These are phyloP conservation scores for Cairina moschata DNA, from an alignment of 2,113 vertebrate genomes.

Conservation along the genomic window DNA sequence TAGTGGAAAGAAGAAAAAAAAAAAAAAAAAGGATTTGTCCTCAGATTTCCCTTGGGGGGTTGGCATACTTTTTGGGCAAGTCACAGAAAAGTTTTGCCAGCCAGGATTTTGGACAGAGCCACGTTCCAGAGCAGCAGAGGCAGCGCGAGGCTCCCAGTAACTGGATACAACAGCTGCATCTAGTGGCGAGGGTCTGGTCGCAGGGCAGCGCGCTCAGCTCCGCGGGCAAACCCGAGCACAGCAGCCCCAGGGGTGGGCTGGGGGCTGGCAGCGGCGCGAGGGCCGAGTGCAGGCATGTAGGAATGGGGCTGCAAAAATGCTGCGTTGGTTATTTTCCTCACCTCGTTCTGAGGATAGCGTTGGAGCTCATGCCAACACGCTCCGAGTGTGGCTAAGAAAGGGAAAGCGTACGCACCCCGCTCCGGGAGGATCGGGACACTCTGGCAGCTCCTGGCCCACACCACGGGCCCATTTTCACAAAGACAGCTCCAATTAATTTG, in stretches of 20 bases:
- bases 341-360: not conserved
- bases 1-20: not conserved
- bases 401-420: accelerated
- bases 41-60: not conserved
- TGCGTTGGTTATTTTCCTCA: not conserved
- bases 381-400: not conserved
- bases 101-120: not conserved
- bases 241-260: not conserved
- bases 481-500: not conserved
- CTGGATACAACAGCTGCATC: not conserved
- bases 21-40: not conserved
- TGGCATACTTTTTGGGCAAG: not conserved
- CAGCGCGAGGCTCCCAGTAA: accelerated
- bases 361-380: not conserved
- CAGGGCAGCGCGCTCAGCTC: not conserved
- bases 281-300: accelerated
- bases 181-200: too few relatives aligned
- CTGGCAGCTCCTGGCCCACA: accelerated
- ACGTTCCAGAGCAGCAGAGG: not conserved
- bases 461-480: accelerated
- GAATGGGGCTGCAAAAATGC: not conserved
- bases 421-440: accelerated
- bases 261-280: not conserved
- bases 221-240: accelerated
- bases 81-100: not conserved